Conservation (phyloP, 2,888 invertebrate species). For the Bugula neritina region DNA sequence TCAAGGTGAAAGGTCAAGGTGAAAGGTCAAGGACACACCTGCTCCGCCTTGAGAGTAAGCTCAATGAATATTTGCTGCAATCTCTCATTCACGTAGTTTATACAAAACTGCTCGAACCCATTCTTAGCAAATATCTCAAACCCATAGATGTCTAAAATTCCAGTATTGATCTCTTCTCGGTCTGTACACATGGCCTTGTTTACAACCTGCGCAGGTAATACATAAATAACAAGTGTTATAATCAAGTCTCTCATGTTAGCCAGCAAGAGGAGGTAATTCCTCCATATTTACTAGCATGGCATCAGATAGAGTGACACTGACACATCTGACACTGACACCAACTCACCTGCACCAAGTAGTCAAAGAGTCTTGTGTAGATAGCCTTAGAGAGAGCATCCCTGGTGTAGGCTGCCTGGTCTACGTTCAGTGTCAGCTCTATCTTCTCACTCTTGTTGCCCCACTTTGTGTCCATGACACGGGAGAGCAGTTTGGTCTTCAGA, state of each 20-base stretch:
- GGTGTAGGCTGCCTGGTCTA: conserved; percentile 63
- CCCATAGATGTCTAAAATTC: conserved; percentile 67
- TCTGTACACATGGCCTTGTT: conserved; percentile 62
- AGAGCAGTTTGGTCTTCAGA: conserved; percentile 60
- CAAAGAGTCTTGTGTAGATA: conserved; percentile 62
- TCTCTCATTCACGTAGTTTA: conserved; percentile 69
- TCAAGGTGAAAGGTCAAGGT: too few species aligned
- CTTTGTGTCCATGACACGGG: conserved; percentile 63
- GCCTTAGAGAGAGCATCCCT: conserved; percentile 64
- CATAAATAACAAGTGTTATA: too few species aligned
- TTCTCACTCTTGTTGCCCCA: conserved; percentile 64
- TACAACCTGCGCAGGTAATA: conserved; percentile 57
- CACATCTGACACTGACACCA: too few species aligned
- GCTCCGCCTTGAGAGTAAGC: conserved; percentile 65
- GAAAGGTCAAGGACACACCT: too few species aligned
- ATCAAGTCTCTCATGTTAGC: too few species aligned
- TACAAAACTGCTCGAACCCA: conserved; percentile 68
- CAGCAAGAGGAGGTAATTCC: neutral
- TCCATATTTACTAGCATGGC: neutral
- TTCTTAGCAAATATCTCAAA: conserved; percentile 67
- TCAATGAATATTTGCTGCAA: conserved; percentile 69
- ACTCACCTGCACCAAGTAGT: conserved; percentile 59
- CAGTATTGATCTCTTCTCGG: conserved; percentile 57
- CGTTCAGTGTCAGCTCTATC: conserved; percentile 63
- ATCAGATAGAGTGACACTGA: neutral